Evolutionary conservation across 2,113 vertebrate species (phyloP), one percentile per base, ranked within the genome.

Genomic region (Chloropsis hardwickii): DNA sequence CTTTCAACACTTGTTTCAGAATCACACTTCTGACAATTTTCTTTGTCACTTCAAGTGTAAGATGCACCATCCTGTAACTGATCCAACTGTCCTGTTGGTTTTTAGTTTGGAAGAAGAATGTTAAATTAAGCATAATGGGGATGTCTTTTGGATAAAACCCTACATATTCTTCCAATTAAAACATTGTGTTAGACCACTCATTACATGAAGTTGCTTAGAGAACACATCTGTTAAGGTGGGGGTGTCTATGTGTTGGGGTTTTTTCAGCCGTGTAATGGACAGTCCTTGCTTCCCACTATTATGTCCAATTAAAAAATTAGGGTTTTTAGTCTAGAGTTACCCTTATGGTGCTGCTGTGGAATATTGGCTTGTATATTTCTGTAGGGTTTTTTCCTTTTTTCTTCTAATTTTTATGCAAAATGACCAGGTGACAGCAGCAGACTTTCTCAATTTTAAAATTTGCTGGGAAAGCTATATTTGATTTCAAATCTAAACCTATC

Each of bases 111-210:
- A 83, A 62, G 76, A 89, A 35, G n/a, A 86, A 73, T 77, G 70
- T 67, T 88, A 78, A 90, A 94, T 92, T 84, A 80, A 89, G 56
- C 62, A 42, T 58, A 67, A 76, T 73, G 51, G 25, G 14, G 69
- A 66, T 91, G 82, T 93, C 64, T 92, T 95, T 91, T 94, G 73
- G n/a, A 91, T 90, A 80, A 78, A 88, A 60, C 6, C 19, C 21
- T 80, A 8, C 35, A 8, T 73, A 51, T 77, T 81, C 45, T 93
- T 94, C 77, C 70, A 95, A 21, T 82, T 81, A 70, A 90, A 95
- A 81, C 72, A 86, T 9, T 33, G 5, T 51, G 33, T 64, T 89
- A 39, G 66, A 51, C 48, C 84, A n/a, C 15, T 81, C 27, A 24
- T 35, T 61, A 80, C 35, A 35, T 45, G 67, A 62, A 62, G 25